These are phyloP conservation scores for Epizoanthus rinbou DNA, from an alignment of 92 coral and sea anemone genomes.

Conservation along the genomic window DNA sequence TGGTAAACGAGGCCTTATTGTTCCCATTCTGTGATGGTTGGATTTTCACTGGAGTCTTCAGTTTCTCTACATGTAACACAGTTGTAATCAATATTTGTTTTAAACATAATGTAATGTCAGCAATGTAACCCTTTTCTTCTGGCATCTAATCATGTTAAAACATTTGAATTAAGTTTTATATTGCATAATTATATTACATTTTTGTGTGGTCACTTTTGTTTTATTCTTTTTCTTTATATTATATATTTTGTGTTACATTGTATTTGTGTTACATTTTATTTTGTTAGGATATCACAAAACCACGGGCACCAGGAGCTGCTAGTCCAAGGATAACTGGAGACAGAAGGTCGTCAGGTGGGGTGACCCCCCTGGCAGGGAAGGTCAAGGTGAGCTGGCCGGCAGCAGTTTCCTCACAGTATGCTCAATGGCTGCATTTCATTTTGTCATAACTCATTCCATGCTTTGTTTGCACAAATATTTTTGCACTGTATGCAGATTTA, in stretches of 20 bases:
- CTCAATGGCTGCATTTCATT: not conserved
- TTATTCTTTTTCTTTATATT: not conserved
- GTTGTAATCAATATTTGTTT: no score
- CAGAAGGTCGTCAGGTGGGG: conserved; percentile 80
- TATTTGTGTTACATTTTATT: conserved; percentile 6
- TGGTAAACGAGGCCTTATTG: no score
- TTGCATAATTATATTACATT: no score
- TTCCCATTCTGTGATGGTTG: no score
- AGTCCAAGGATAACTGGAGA: conserved; percentile 76
- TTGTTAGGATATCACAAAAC: conserved; percentile 89
- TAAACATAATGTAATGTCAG: no score
- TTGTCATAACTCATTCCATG: not conserved
- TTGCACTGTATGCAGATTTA: not conserved
- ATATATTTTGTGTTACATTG: conserved; percentile 10
- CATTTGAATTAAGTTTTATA: no score
- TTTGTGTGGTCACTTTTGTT: not conserved
- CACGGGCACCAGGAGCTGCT: conserved; percentile 89
- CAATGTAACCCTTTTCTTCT: no score
- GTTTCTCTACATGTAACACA: no score
- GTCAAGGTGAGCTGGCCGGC: conserved; percentile 69
- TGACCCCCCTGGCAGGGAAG: conserved; percentile 69
- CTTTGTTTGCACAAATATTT: not conserved
- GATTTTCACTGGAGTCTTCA: no score
- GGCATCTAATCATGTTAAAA: no score
- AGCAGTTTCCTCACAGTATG: not conserved